A percentile compares a stretch with the other conserved stretches of the same genome.
Conservation (phyloP, 92 coral and sea anemone species). For the Meandrina meandrites region DNA sequence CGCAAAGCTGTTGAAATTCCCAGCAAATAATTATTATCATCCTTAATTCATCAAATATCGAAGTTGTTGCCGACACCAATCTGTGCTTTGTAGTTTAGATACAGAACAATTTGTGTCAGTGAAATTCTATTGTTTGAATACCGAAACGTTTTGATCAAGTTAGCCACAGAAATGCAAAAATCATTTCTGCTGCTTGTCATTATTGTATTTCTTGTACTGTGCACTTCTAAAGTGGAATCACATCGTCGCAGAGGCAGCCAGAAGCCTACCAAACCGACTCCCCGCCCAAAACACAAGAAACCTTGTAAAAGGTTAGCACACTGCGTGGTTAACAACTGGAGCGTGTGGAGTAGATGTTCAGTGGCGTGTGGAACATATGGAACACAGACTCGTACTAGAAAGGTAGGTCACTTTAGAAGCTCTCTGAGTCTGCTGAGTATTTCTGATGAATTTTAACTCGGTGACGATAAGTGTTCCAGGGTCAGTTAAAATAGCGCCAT, state of each 20-base stretch:
- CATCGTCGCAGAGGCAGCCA: background rate
- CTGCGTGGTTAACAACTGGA: conserved; percentile 19
- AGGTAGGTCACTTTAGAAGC: background rate
- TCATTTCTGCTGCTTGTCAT: background rate
- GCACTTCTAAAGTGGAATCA: background rate
- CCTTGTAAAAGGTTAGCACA: background rate
- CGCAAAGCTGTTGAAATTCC: conserved; percentile 1
- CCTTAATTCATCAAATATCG: background rate
- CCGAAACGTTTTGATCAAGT: background rate
- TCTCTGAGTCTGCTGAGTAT: background rate
- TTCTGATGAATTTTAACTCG: background rate
- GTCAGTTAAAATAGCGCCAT: background rate
- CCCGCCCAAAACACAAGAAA: background rate
- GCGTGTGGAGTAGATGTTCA: conserved; percentile 21
- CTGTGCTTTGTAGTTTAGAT: background rate
- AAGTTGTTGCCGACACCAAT: background rate
- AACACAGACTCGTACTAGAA: conserved; percentile 12
- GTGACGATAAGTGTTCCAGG: background rate
- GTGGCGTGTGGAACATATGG: conserved; percentile 25
- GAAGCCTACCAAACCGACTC: background rate
- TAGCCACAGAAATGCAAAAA: background rate
- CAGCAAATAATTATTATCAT: background rate
- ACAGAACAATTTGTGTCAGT: background rate
- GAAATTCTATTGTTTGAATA: background rate
- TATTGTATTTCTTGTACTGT: background rate